Base-by-base conservation (phyloP, 2,797 vertebrate genomes). In the Oryzias dopingdopingensis region DNA sequence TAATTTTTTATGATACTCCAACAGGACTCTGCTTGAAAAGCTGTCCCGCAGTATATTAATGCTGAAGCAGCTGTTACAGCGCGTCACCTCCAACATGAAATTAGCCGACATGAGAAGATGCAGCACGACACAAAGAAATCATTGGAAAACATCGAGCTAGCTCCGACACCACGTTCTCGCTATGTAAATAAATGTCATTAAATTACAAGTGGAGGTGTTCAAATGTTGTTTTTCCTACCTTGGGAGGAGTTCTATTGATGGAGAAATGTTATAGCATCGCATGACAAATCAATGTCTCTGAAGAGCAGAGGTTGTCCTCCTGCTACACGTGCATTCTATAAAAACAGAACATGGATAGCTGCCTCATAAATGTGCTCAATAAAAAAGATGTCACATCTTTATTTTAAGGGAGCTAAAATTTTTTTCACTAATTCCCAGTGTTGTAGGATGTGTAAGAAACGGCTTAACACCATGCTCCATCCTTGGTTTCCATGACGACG, bases 401-500 rank as follows among this genome's bases (percentile, higher is more conserved):
- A 83, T 89, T 88, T 88, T 78, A 84, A 83, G 72, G 58, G 57
- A 67, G 82, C 63, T 62, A 69, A 75, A 77, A 37, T 4, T 76
- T 86, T 84, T 88, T 85, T 84, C 87, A 86, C 87, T 83, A 80
- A 87, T 89, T 88, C 82, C 79, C 82, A 82, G 70, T 74, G 84
- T 90, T 83, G 77, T 65, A 18, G 72, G 70, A 86, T 83, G 85
- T 87, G 86, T 86, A 82, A 87, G 73, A 75, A 81, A 72, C 60
- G 79, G 85, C 81, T 90, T 74, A 80, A 79, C 82, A 76, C 84
- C 73, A 62, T 67, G 80, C 78, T 23, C 86, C 79, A 58, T 87
- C 79, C 84, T 80, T 24, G 83, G 92, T 93, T 92, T 86, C 92
- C 89, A 91, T 92, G 90, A 86, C 88, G 72, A 93, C 92, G 57